Evolutionary conservation across 2,113 vertebrate species (phyloP).

Genomic region (Oreocharis arfaki): DNA sequence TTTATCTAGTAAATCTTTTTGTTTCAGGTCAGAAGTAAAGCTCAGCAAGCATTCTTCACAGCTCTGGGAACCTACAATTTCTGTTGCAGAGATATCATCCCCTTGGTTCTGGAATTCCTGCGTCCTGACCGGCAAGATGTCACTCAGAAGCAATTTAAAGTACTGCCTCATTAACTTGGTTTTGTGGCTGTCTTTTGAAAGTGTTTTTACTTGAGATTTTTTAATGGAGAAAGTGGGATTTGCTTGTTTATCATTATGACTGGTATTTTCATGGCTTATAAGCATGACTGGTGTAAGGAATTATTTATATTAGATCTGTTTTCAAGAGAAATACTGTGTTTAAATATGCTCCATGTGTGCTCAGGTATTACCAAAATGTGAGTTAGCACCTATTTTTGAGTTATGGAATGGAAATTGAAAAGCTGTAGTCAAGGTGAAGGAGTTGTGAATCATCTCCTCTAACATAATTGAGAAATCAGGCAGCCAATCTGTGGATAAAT

Average conservation of each 20-base stretch:
- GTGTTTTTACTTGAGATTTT: background rate
- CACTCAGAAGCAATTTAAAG: slow-evolving; percentile 96
- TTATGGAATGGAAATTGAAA: background rate
- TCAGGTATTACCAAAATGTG: background rate
- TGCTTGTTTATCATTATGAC: background rate
- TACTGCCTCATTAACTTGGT: slow-evolving; percentile 48
- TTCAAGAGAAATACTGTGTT: background rate
- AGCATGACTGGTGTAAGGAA: background rate
- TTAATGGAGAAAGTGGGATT: background rate
- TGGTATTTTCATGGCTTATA: background rate
- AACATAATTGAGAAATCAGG: background rate
- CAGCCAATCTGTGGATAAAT: background rate
- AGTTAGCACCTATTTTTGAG: background rate
- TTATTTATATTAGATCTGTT: background rate
- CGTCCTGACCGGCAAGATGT: slow-evolving; percentile 80
- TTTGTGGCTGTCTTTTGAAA: background rate
- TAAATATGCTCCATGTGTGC: background rate
- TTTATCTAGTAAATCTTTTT: background rate
- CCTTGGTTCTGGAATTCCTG: slow-evolving; percentile 87
- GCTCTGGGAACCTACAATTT: slow-evolving; percentile 94
- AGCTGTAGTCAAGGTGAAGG: background rate
- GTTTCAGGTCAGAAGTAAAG: slow-evolving; percentile 89
- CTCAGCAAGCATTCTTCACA: slow-evolving; percentile 92
- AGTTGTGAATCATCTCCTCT: background rate
- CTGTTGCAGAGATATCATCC: slow-evolving; percentile 94